Evolutionary conservation across 2,888 invertebrate species (phyloP).

Genomic region (Argyresthia goedartella): DNA sequence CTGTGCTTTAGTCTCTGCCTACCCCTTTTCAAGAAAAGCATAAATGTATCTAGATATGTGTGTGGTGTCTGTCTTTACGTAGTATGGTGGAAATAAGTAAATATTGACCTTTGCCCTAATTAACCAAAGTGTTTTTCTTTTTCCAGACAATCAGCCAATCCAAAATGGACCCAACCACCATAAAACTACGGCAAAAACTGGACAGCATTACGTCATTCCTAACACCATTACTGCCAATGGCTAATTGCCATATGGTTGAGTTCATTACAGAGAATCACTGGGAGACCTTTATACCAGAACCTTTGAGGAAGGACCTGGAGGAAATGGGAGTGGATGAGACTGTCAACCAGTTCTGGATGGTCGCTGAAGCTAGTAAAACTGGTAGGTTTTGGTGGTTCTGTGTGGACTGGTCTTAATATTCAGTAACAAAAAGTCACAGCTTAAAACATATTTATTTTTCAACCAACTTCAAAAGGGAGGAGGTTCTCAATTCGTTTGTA

Average conservation of each 20-base stretch:
- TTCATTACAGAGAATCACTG: conserved; percentile 76
- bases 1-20: no score
- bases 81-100: no score
- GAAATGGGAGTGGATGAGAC: conserved; percentile 40
- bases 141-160: conserved; percentile 9
- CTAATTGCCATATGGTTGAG: conserved; percentile 82
- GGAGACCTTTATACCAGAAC: conserved; percentile 68
- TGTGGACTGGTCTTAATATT: background rate
- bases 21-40: no score
- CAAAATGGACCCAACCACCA: conserved; percentile 26
- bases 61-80: no score
- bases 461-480: no score
- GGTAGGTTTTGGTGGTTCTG: conserved; percentile 7
- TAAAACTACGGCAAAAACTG: conserved; percentile 37
- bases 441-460: no score
- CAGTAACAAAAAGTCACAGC: no score
- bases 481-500: no score
- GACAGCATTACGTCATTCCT: conserved; percentile 69
- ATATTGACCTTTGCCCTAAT: no score
- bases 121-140: no score
- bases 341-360: conserved; percentile 63
- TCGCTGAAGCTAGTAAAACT: conserved; percentile 14
- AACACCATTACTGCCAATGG: conserved; percentile 70
- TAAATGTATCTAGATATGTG: no score
- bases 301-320: conserved; percentile 64